Base-by-base conservation (phyloP, 2,797 vertebrate species). In the Eidolon dupreanum region DNA sequence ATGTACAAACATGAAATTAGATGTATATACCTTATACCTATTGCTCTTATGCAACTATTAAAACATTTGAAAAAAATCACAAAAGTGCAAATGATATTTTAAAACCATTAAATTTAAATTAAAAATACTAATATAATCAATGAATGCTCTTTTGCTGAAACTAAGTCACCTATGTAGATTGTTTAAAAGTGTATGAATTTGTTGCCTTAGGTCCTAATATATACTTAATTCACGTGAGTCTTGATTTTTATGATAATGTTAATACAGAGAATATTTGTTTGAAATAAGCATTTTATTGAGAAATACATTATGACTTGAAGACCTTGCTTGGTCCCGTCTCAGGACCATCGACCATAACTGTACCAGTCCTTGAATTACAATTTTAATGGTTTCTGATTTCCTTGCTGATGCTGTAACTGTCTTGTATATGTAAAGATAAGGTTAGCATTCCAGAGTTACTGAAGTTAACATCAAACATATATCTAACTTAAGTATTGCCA, bases 11-110 rank as follows among this genome's bases (percentile, higher is more conserved):
- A 63, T 55, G n/a, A 90, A 90, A 83, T 68, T 12, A 82, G 4
- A 31, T 61, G 43, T 49, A 31, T 79, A 51, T 17, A 78, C 17
- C n/a, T 73, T 93, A 20, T 70, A 22, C 55, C 95, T n/a, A 65
- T 26, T 74, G 57, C 8, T 38, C 2, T 83, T 84, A n/a, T 13
- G 6, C 0, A 75, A 22, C 55, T 88, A 16, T 70, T 89, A 73
- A 95, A 84, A 85, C 46, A 77, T 77, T 89, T 78, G 11, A 28
- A 93, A 94, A 33, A 95, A 68, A 43, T 88, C 75, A 68, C 81
- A 83, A 73, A 85, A 75, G 68, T 65, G 12, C 46, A 90, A 65
- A 31, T 0, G 38, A 6, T 68, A 81, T 59, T 94, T 90, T n/a
- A 66, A 81, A 89, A 61, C 11, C 33, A 55, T 86, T 86, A 86